These are phyloP conservation scores for Dinothrombium tinctorium DNA, from an alignment of 1,140 invertebrate species.

Conservation along the genomic window DNA sequence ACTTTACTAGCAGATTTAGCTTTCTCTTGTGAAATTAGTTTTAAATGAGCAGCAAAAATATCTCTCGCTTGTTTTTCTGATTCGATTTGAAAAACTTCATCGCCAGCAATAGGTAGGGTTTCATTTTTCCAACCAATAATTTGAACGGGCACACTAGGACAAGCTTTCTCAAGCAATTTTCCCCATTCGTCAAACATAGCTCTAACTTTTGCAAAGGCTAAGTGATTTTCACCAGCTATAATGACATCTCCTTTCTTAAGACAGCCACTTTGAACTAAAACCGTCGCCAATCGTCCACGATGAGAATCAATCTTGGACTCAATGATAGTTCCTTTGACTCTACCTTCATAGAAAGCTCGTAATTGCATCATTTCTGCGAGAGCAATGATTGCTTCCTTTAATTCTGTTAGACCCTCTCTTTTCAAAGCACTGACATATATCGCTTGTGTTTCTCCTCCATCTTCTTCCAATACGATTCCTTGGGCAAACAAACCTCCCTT, in stretches of 20 bases:
- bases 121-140: slow-evolving; percentile 60
- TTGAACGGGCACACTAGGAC: slow-evolving; percentile 57
- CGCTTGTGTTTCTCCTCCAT: slow-evolving; percentile 75
- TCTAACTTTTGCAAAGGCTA: slow-evolving; percentile 51
- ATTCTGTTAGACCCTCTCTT: slow-evolving; percentile 17
- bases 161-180: slow-evolving; percentile 34
- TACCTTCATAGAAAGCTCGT: slow-evolving; percentile 43
- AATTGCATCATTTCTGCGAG: slow-evolving; percentile 72
- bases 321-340: slow-evolving; percentile 67
- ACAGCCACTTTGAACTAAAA: slow-evolving; percentile 68
- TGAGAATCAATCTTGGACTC: slow-evolving; percentile 51
- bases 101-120: slow-evolving; percentile 53
- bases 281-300: slow-evolving; percentile 56
- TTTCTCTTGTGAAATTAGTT: slow-evolving; percentile 31
- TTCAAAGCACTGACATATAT: slow-evolving; percentile 70
- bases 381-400: slow-evolving; percentile 44
- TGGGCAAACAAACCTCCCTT: slow-evolving; percentile 42
- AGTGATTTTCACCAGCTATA: slow-evolving; percentile 38
- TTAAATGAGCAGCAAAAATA: slow-evolving; percentile 37
- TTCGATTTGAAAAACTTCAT: slow-evolving; percentile 55
- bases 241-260: slow-evolving; percentile 52
- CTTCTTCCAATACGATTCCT: slow-evolving; percentile 58
- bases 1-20: slow-evolving; percentile 31
- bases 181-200: slow-evolving; percentile 60
- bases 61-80: slow-evolving; percentile 44